Base-by-base conservation (phyloP, 2,113 vertebrate genomes). In the Herpailurus yagouaroundi region DNA sequence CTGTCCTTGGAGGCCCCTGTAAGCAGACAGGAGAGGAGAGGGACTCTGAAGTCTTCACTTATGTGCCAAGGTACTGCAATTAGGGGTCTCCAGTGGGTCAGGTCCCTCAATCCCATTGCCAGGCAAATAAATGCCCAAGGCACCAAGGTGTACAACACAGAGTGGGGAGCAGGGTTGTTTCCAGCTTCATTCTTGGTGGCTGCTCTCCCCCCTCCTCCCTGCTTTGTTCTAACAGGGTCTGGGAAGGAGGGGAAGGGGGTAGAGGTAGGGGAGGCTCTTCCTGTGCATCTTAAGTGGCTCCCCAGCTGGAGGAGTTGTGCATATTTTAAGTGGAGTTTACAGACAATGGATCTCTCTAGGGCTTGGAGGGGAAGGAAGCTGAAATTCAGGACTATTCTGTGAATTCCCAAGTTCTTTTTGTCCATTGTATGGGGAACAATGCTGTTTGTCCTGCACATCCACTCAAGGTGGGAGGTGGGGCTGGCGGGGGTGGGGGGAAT, bases 331-430 rank as follows among this genome's bases (percentile, higher is more conserved):
- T 96, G 68, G 96, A 98, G 96, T 98, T 98, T 98, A 94, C 94
- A 97, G 97, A 98, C 97, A 98, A 98, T 98, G 77, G 96, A 81
- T 97, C 96, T 97, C 97, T 98, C 97, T 83, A n/a, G 97, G 97
- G 97, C 93, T 94, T 79, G 92, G 63, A 98, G 77, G 97, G 98
- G 97, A 98, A 98, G 98, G 98, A 98, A 98, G 97, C 97, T 95
- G 97, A 97, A 97, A 98, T 97, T 91, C 97, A 95, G 97, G 97
- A 97, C 97, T 94, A 83, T 97, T 98, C 95, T 96, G 96, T 97
- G 96, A 98, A 97, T 98, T 98, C 98, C 96, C 96, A 89, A 97
- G 97, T 89, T 92, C 97, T 98, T 97, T 98, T 91, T 98, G 95
- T 95, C 88, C 94, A 97, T 98, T 98, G 98, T 98, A 77, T 91